Evolutionary conservation across 2,113 vertebrate species (phyloP).

Genomic region (Illadopsis cleaveri): DNA sequence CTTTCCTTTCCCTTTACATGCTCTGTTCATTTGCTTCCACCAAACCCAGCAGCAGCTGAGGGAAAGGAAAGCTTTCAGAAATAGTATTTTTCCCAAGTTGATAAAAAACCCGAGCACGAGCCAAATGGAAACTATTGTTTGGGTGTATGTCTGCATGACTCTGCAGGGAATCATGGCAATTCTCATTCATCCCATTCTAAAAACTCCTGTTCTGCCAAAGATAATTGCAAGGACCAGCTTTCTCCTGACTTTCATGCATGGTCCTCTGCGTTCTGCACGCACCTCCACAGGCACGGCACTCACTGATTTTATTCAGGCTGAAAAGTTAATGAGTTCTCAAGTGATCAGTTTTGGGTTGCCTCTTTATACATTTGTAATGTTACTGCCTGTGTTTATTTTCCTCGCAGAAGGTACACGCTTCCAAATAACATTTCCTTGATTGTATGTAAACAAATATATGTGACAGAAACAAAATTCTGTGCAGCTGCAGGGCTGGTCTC

Average conservation of each 20-base stretch:
- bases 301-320: background rate
- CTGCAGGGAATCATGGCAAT: background rate
- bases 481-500: background rate
- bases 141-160: background rate
- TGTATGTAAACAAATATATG: background rate
- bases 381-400: background rate
- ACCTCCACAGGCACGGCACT: background rate
- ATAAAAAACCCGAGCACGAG: conserved; percentile 15
- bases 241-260: background rate
- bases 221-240: background rate
- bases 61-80: background rate
- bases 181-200: background rate
- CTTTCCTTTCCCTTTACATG: background rate
- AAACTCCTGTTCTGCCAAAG: background rate
- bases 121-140: conserved; percentile 4
- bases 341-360: background rate
- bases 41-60: background rate
- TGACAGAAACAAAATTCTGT: background rate
- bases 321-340: conserved; percentile 19
- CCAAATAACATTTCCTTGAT: background rate
- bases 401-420: background rate
- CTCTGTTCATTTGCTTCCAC: background rate
- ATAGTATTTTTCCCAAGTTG: background rate
- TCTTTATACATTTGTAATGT: background rate
- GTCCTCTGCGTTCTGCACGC: background rate